A percentile compares a stretch with the other conserved stretches of the same genome.
phyloP scores from a whole-genome alignment of 2,113 vertebrate species.

The Hippopotamus amphibius region DNA sequence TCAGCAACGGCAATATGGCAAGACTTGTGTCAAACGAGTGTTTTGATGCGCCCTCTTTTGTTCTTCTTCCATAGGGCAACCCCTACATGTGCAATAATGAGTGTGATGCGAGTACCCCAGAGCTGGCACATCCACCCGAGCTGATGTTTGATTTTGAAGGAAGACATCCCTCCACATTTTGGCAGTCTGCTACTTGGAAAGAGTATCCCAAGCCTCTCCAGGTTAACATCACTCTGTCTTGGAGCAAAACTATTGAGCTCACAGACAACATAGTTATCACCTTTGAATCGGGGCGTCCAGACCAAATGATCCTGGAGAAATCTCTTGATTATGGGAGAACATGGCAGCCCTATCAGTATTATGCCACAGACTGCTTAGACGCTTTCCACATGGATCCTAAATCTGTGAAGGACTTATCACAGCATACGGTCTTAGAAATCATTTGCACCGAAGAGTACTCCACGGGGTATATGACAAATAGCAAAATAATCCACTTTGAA shows the following conservation, averaged over 20 bases:
- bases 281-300: slow-evolving; percentile 97
- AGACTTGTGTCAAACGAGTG: not conserved
- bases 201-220: slow-evolving; percentile 96
- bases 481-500: slow-evolving; percentile 98
- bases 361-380: slow-evolving; percentile 98
- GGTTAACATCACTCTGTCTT: slow-evolving; percentile 98
- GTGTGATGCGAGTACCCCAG: slow-evolving; percentile 96
- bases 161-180: slow-evolving; percentile 97
- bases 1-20: slow-evolving; percentile 24
- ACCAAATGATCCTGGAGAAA: slow-evolving; percentile 99
- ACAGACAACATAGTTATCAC: slow-evolving; percentile 98
- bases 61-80: slow-evolving; percentile 92
- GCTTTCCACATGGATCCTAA: slow-evolving; percentile 99
- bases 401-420: slow-evolving; percentile 95
- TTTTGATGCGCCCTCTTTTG: slow-evolving; percentile 46
- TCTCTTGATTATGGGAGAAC: slow-evolving; percentile 97
- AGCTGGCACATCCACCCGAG: slow-evolving; percentile 96
- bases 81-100: slow-evolving; percentile 99
- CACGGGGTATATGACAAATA: slow-evolving; percentile 96
- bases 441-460: slow-evolving; percentile 99
- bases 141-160: slow-evolving; percentile 99
- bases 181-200: slow-evolving; percentile 98
- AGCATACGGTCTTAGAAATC: slow-evolving; percentile 97
- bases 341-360: slow-evolving; percentile 99
- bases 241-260: slow-evolving; percentile 99